A percentile compares a stretch with the other conserved stretches of the same genome.
These are phyloP conservation scores for Himalopsyche japonica DNA, from an alignment of 2,888 invertebrate genomes.

Conservation along the genomic window DNA sequence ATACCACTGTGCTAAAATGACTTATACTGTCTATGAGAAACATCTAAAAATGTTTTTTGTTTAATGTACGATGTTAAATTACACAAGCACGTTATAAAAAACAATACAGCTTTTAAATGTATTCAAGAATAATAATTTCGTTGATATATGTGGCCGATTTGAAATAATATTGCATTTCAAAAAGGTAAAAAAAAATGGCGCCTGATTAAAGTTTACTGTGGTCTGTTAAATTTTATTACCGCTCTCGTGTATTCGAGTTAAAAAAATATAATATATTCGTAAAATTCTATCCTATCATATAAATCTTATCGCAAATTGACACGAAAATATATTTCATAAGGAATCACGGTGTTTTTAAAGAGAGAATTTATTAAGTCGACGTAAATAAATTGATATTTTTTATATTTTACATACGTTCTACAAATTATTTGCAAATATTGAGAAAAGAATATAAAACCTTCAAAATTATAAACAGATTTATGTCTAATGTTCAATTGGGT, in stretches of 20 bases:
- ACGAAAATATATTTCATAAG: background rate
- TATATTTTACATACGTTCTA: no score
- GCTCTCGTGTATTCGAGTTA: background rate
- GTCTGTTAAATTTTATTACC: background rate
- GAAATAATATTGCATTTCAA: background rate
- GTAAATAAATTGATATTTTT: no score
- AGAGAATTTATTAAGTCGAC: no score
- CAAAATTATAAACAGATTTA: no score
- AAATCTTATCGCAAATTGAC: background rate
- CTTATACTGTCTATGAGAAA: no score
- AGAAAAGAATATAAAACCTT: no score
- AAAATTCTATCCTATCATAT: background rate
- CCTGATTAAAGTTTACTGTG: background rate
- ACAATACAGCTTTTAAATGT: background rate
- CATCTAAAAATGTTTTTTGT: no score
- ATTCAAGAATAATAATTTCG: background rate
- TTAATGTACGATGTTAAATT: no score
- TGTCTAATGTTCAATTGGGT: no score
- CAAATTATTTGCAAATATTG: no score
- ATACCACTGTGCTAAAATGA: no score
- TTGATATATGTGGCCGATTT: background rate
- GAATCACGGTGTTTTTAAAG: background rate
- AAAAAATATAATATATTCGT: background rate
- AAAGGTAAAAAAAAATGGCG: background rate
- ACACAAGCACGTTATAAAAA: background rate